Evolutionary conservation across 2,797 vertebrate species (phyloP).

Genomic region (Manis crassicaudata): DNA sequence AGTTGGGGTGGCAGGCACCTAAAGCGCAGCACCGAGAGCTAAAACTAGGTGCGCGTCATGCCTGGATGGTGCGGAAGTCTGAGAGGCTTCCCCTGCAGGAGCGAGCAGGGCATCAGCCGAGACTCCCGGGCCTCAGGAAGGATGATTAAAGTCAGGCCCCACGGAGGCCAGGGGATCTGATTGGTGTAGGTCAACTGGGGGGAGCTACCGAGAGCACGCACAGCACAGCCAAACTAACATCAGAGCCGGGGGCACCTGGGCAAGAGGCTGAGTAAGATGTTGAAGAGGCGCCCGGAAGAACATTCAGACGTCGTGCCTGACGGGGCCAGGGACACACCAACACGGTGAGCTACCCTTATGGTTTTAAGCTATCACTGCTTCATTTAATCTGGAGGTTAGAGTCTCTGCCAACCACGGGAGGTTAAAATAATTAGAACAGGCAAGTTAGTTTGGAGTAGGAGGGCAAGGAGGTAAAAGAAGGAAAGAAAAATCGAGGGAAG

Average conservation of each 20-base stretch:
- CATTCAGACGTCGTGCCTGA: accelerated
- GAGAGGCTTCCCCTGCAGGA: not conserved
- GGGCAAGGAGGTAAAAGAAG: not conserved
- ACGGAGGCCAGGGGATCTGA: not conserved
- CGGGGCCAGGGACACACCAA: accelerated
- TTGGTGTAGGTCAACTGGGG: not conserved
- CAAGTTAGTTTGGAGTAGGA: not conserved
- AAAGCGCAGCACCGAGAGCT: constrained; percentile 32
- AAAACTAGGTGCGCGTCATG: constrained; percentile 38
- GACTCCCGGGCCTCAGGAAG: not conserved
- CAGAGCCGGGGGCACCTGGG: not conserved
- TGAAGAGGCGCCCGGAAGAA: accelerated
- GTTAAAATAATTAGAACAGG: not conserved
- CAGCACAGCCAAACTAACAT: not conserved
- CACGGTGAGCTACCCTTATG: not conserved
- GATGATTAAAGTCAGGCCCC: not conserved
- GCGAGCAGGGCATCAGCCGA: accelerated
- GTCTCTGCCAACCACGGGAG: not conserved
- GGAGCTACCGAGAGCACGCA: accelerated
- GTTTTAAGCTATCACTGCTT: not conserved
- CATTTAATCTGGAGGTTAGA: not conserved
- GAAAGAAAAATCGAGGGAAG: not conserved
- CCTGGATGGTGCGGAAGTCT: not conserved
- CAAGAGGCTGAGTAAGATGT: not conserved
- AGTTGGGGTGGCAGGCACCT: not conserved